Conservation (phyloP, 2,113 vertebrate genomes). For the Lucifuga dentata region DNA sequence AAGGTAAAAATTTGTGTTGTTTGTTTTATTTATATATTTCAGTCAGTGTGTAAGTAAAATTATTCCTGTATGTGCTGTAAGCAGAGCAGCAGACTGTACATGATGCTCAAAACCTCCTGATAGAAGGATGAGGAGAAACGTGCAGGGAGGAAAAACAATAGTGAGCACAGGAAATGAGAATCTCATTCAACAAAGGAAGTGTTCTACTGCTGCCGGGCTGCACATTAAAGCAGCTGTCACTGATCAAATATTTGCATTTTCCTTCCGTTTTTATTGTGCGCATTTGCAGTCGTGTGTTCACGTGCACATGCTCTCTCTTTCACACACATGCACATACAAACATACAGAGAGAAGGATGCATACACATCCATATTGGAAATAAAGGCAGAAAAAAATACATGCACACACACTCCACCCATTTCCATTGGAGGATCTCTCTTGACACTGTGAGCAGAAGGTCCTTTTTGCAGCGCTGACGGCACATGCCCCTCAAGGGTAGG, state of each 20-base stretch:
- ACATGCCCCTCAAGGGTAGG: slow-evolving; percentile 48
- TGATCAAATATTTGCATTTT: slow-evolving; percentile 75
- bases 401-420: slow-evolving; percentile 55
- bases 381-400: background rate
- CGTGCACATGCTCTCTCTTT: too few species aligned
- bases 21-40: slow-evolving; percentile 21
- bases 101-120: background rate
- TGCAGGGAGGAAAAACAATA: slow-evolving; percentile 45
- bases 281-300: slow-evolving; percentile 7
- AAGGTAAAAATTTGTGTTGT: slow-evolving; percentile 1
- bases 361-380: slow-evolving; percentile 4
- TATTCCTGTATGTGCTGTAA: slow-evolving; percentile 1
- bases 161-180: slow-evolving; percentile 60
- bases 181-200: slow-evolving; percentile 58
- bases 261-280: slow-evolving; percentile 38
- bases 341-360: background rate
- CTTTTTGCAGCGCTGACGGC: slow-evolving; percentile 42
- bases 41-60: background rate
- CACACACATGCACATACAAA: slow-evolving; percentile 9
- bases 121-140: slow-evolving; percentile 15
- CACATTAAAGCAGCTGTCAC: slow-evolving; percentile 73
- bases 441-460: slow-evolving; percentile 30
- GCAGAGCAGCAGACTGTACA: slow-evolving; percentile 5
- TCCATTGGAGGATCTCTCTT: slow-evolving; percentile 44
- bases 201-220: slow-evolving; percentile 45